These are phyloP conservation scores for Siphlonurus alternatus DNA, from an alignment of 2,888 invertebrate species.

Conservation along the genomic window DNA sequence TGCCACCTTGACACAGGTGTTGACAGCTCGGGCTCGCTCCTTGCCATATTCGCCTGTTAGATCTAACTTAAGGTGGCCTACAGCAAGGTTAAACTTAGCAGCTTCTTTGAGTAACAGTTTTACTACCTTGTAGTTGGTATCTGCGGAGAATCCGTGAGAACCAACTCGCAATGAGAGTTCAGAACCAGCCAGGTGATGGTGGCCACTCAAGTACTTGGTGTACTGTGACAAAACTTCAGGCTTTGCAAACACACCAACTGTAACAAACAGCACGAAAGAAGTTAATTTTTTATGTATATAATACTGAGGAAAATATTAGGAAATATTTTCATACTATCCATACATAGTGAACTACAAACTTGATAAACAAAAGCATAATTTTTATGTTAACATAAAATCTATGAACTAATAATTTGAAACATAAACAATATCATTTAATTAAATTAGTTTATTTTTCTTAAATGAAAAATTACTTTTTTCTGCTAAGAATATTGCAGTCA, in stretches of 20 bases:
- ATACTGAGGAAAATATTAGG: too few species aligned
- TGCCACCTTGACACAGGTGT: not conserved
- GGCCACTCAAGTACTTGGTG: not conserved
- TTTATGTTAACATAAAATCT: too few species aligned
- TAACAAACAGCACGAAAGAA: too few species aligned
- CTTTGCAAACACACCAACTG: not conserved
- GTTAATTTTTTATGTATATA: too few species aligned
- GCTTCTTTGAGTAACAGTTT: not conserved
- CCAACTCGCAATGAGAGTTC: not conserved
- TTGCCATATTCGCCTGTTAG: not conserved
- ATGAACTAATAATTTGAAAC: too few species aligned
- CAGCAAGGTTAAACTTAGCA: not conserved
- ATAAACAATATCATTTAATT: too few species aligned
- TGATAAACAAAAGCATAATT: too few species aligned
- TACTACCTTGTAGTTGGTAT: not conserved
- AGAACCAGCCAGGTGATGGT: not conserved
- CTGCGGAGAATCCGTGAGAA: not conserved
- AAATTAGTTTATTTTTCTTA: too few species aligned
- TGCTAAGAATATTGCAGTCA: too few species aligned
- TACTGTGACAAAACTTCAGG: not conserved
- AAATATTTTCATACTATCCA: too few species aligned
- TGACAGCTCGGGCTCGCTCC: slow-evolving; percentile 1
- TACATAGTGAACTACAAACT: too few species aligned
- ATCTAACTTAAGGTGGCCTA: not conserved
- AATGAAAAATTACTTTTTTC: too few species aligned